Base-by-base conservation (phyloP, 1,140 invertebrate genomes). In the Papilio aristodemus region DNA sequence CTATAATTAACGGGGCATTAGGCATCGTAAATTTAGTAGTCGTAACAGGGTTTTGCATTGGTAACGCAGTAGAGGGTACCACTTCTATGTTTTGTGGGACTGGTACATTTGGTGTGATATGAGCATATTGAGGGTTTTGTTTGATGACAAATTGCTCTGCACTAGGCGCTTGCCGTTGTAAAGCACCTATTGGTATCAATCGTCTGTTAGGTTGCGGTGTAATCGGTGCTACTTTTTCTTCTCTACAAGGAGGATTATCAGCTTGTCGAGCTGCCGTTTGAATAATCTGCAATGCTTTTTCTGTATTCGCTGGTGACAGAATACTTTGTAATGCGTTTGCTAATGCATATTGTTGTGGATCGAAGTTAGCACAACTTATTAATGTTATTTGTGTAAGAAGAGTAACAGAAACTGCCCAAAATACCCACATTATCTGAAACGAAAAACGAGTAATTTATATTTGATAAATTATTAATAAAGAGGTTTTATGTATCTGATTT, bases 251-350 rank as follows among this genome's bases (percentile, higher is more conserved):
- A 27, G 4, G 38, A 43, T 57, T 70, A 9, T 38, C 64, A 36
- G 37, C 8, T 36, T 58, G 11, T 25, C 60, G 50, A 59, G 71
- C 59, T 13, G 71, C 70, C 39, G 57, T 62, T 66, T 71, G 59
- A 17, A 77, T 11, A 6, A 74, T 72, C 54, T 76, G 71, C 13
- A 77, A 39, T 0, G 68, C 68, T 14, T 71, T 70, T 27, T 77
- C 75, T 4, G 74, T 43, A 14, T 72, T 76, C 5, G 60, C 50
- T 22, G 76, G 73, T 36, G 73, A 71, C 0, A 84, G 14, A 4
- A 80, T 75, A 9, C 62, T 76, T 60, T 75, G 73, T 17, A 83
- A 43, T 0, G 73, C 63, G 9, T 72, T 69, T 39, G 71, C 70
- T 36, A 77, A 27, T 11, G 71, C 50, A 54, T 76, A 77, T 4